phyloP scores from a whole-genome alignment of 2,888 invertebrate genomes.

The Plemyria rubiginata region DNA sequence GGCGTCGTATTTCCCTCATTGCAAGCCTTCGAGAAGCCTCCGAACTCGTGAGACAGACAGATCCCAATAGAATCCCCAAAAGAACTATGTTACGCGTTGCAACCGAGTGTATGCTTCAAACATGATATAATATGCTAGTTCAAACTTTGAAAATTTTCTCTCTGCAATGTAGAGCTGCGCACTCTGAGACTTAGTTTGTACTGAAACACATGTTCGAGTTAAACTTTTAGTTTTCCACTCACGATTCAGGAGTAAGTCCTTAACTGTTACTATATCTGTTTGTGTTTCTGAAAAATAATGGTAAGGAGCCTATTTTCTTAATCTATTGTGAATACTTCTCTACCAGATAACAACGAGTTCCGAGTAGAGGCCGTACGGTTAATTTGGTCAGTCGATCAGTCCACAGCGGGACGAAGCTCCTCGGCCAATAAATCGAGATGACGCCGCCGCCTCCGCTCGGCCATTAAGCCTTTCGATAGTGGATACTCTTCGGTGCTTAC shows the following conservation, averaged over 20 bases:
- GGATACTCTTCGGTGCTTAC: conserved; percentile 75
- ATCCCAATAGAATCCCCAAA: conserved; percentile 34
- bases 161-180: conserved; percentile 32
- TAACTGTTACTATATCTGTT: not conserved
- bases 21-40: conserved; percentile 52
- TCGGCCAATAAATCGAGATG: conserved; percentile 72
- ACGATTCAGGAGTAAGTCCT: conserved; percentile 17
- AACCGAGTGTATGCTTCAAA: conserved; percentile 37
- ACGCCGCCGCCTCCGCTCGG: conserved; percentile 72
- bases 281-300: conserved; percentile 2
- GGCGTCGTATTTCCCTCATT: conserved; percentile 65
- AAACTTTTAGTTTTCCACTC: conserved; percentile 30
- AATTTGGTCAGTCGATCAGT: conserved; percentile 52
- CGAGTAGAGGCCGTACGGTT: conserved; percentile 28
- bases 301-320: not conserved
- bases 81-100: conserved; percentile 38
- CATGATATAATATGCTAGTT: conserved; percentile 40
- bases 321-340: conserved; percentile 21
- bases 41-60: conserved; percentile 31
- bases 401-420: conserved; percentile 49
- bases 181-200: conserved; percentile 20
- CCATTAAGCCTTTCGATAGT: conserved; percentile 80
- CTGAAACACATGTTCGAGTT: conserved; percentile 33
- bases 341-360: conserved; percentile 31
- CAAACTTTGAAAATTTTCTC: conserved; percentile 35